Conservation (phyloP, 2,797 vertebrate species). For the Amphiprion clarkii region DNA sequence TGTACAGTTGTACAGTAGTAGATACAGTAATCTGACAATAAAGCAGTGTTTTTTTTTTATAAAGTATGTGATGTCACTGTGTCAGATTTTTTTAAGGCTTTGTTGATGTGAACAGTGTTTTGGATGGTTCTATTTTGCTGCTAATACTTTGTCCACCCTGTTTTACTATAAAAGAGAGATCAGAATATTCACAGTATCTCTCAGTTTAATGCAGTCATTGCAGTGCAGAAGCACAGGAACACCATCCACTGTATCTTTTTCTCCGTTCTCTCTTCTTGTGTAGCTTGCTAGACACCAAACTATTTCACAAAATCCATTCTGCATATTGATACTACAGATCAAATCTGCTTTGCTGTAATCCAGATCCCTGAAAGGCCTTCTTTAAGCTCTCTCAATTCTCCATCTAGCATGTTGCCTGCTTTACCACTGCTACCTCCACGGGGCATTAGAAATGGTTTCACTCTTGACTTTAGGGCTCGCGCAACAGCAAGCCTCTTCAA, state of each 20-base stretch:
- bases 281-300: conserved; percentile 11
- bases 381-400: conserved; percentile 16
- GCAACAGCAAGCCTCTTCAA: conserved; percentile 51
- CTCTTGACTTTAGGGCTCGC: conserved; percentile 33
- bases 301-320: conserved; percentile 16
- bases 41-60: not conserved
- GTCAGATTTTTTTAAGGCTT: too few relatives aligned
- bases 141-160: not conserved
- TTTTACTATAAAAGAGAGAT: not conserved
- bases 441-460: conserved; percentile 45
- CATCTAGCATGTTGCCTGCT: conserved; percentile 31
- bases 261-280: too few relatives aligned
- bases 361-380: conserved; percentile 14
- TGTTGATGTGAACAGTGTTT: not conserved
- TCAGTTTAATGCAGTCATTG: not conserved
- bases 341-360: conserved; percentile 11
- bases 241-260: not conserved
- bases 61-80: not conserved
- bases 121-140: not conserved
- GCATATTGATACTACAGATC: conserved; percentile 11
- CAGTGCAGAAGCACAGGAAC: not conserved
- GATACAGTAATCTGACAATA: not conserved
- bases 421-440: conserved; percentile 18
- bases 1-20: not conserved
- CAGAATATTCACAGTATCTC: not conserved